These are phyloP conservation scores for Vombatus ursinus DNA, from an alignment of 2,113 vertebrate genomes.

Conservation along the genomic window DNA sequence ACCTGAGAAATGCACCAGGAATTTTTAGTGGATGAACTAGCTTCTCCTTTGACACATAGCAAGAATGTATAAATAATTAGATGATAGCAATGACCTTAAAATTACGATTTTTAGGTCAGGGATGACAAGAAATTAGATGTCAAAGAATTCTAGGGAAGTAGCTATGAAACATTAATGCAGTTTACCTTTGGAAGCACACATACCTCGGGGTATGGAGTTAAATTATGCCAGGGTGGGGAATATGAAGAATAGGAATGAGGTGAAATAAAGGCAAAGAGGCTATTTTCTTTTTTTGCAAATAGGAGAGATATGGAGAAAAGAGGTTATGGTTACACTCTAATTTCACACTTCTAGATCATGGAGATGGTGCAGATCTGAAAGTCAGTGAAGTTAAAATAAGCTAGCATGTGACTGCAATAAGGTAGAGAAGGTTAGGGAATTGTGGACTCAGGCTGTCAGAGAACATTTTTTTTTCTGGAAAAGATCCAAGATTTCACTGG, in stretches of 20 bases:
- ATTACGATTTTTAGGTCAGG: not conserved
- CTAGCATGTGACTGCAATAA: not conserved
- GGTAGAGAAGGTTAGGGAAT: not conserved
- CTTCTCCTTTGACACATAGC: not conserved
- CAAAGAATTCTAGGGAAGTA: not conserved
- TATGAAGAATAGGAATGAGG: not conserved
- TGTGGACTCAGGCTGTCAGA: not conserved
- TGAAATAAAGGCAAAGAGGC: not conserved
- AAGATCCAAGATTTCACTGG: not conserved
- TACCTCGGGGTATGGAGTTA: not conserved
- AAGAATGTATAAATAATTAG: not conserved
- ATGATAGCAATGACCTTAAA: not conserved
- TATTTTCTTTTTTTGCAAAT: not conserved
- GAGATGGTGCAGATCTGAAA: not conserved
- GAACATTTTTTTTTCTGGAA: not conserved
- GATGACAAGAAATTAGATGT: not conserved
- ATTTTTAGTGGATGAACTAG: not conserved
- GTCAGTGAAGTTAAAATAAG: not conserved
- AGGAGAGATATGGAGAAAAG: not conserved
- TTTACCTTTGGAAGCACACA: not conserved
- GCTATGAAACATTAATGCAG: not conserved
- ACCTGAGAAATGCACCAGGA: not conserved
- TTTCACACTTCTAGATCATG: not conserved
- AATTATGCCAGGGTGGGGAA: not conserved
- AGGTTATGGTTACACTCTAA: not conserved